Base-by-base conservation (phyloP, 1,140 invertebrate species). In the Brachionus asplanchnoidis region DNA sequence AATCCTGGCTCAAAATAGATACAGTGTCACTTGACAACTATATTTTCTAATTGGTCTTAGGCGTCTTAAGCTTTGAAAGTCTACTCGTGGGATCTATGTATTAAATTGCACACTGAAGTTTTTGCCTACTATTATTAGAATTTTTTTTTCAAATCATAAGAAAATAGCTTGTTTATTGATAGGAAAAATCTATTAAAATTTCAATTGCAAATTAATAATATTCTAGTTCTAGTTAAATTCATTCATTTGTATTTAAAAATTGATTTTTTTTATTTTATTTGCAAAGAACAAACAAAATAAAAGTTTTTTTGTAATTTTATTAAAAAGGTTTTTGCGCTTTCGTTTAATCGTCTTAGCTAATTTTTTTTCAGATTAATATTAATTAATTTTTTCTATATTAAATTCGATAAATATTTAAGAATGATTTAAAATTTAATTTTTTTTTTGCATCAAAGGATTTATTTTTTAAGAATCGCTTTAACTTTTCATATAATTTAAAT, bases 151-250 rank as follows among this genome's bases (percentile, higher is more conserved):
- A 68, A 68, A 68, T 68, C 26, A 40, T 32, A 32, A 32, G 32
- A 68, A 68, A 32, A 32, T 32, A 68, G 26, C n/a, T 68, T 68
- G 66, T 68, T 68, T 28, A 32, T 68, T 40, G n/a, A 68, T 28
- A 14, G 28, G n/a, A 32, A 46, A 68, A 68, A 68, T 32, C 66
- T 68, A 68, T 68, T 68, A 68, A 68, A 36, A 68, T 32, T 68
- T 68, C 66, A 68, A 68, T 68, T 68, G 28, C 66, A 68, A 66
- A 68, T 68, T 68, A 68, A 68, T 68, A 14, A 40, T 32, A 68
- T 32, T 32, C 26, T 3, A 68, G 26, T 40, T 32, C 6, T 40
- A 6, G 66, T 28, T 40, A 3, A 68, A 68, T 68, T 68, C 12
- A 68, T 6, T 32, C n/a, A 68, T 12, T 14, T 11, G 3, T 17